phyloP scores from a whole-genome alignment of 64 coral and sea anemone species.

The Montipora sp. region DNA sequence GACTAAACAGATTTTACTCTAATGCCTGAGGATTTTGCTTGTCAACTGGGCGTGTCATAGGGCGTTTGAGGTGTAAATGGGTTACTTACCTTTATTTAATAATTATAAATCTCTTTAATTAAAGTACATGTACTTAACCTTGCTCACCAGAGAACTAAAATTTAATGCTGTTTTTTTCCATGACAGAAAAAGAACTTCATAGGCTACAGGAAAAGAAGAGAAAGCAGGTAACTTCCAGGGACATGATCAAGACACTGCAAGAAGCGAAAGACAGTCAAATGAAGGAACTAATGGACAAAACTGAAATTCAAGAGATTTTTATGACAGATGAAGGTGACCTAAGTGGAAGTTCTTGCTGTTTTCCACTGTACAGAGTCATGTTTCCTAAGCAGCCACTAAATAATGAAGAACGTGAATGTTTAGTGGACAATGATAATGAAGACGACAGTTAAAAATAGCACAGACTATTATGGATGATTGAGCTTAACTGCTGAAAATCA shows the following conservation, averaged over 20 bases:
- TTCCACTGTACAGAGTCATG: conserved; percentile 39
- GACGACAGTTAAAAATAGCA: background rate
- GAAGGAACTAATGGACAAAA: conserved; percentile 45
- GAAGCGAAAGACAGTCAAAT: conserved; percentile 78
- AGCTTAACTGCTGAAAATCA: too few species aligned
- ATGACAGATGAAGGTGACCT: conserved; percentile 37
- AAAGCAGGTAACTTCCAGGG: conserved; percentile 61
- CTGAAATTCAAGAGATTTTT: conserved; percentile 4
- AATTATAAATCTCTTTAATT: too few species aligned
- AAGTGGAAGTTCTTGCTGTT: conserved; percentile 41
- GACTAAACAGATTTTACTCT: too few species aligned
- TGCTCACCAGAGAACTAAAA: background rate
- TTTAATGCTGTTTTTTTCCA: background rate
- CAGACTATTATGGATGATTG: background rate
- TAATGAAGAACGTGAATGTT: conserved; percentile 71
- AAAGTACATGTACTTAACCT: background rate
- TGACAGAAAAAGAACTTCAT: conserved; percentile 59
- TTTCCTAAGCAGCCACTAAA: conserved; percentile 76
- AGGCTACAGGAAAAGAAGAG: conserved; percentile 62
- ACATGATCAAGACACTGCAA: conserved; percentile 64
- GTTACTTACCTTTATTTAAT: too few species aligned
- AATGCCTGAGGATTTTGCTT: too few species aligned
- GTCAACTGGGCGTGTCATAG: too few species aligned
- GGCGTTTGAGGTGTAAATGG: too few species aligned
- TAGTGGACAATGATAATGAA: conserved; percentile 23